Evolutionary conservation across 2,113 vertebrate species (phyloP).

Genomic region (Cyanoliseus patagonus): DNA sequence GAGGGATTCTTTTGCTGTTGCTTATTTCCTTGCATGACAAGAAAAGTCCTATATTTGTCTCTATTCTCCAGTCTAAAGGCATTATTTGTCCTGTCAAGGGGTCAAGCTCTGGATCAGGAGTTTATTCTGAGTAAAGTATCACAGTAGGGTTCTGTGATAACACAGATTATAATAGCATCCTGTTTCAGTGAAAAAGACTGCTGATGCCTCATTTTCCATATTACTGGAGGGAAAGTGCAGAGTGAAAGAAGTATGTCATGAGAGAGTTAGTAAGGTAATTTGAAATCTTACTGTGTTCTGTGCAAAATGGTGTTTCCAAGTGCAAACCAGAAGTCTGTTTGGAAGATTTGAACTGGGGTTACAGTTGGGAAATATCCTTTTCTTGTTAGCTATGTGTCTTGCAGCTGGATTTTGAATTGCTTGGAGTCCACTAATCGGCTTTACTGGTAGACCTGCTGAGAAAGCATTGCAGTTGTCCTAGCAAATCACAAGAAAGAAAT

Average conservation of each 20-base stretch:
- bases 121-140: background rate
- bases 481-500: background rate
- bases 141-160: background rate
- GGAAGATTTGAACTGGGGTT: background rate
- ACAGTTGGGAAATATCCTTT: background rate
- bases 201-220: background rate
- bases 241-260: background rate
- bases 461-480: background rate
- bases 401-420: slow-evolving; percentile 27
- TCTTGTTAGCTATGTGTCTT: slow-evolving; percentile 3
- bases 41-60: background rate
- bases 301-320: background rate
- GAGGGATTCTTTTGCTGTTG: background rate
- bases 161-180: background rate
- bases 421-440: slow-evolving; percentile 45
- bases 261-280: background rate
- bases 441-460: slow-evolving; percentile 49
- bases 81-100: background rate
- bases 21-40: background rate
- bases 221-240: background rate
- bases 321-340: background rate
- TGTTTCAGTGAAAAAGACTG: background rate
- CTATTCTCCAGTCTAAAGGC: background rate
- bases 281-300: background rate
- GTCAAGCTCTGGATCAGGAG: background rate